phyloP scores from a whole-genome alignment of 2,797 vertebrate species.

The Intellagama lesueurii region DNA sequence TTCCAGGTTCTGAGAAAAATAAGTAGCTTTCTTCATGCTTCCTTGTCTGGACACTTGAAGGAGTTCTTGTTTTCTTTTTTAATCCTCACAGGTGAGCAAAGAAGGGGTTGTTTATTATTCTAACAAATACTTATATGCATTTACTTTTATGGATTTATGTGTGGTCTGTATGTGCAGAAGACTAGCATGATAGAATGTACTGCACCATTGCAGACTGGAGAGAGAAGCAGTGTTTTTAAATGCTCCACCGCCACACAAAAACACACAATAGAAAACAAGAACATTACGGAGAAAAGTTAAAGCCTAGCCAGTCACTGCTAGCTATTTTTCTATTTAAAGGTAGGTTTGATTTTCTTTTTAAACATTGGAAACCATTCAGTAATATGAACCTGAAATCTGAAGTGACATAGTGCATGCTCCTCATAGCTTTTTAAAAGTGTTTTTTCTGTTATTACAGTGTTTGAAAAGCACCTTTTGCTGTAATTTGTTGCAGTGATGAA shows the following conservation, averaged over 20 bases:
- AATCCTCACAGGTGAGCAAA: neutral
- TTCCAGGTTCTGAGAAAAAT: neutral
- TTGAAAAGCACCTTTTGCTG: no score
- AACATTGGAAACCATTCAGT: no score
- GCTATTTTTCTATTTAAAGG: neutral
- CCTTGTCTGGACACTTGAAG: neutral
- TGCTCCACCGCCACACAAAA: neutral
- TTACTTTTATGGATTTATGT: neutral
- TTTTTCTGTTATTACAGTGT: no score
- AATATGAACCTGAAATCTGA: no score
- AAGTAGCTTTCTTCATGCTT: neutral
- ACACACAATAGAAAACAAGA: neutral
- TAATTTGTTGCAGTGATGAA: no score
- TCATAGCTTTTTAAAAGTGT: no score
- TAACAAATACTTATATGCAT: conserved; percentile 6
- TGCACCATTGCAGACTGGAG: neutral
- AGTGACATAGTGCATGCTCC: no score
- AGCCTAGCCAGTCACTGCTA: neutral
- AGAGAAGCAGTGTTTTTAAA: neutral
- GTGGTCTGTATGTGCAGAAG: neutral
- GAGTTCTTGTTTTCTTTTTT: neutral
- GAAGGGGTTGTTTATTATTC: neutral
- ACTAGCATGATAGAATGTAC: neutral
- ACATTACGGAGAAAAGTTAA: neutral
- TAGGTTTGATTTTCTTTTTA: no score